These are phyloP conservation scores for Rhinogobius similis DNA, from an alignment of 2,113 vertebrate genomes.

Conservation along the genomic window DNA sequence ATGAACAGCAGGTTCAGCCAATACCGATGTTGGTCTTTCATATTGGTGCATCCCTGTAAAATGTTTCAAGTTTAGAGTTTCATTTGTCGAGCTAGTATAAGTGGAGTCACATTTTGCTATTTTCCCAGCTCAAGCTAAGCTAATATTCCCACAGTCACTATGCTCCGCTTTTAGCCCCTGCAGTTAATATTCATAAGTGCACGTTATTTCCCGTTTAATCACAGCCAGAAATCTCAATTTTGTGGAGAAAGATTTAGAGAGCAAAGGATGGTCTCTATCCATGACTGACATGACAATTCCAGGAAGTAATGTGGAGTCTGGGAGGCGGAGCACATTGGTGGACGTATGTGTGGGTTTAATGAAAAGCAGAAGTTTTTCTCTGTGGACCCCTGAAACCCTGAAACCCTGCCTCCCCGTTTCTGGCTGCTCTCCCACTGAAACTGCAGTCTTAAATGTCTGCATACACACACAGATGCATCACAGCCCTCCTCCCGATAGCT, in stretches of 20 bases:
- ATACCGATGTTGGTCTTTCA: too few relatives aligned
- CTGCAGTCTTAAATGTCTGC: conserved; percentile 56
- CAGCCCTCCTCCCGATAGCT: conserved; percentile 51
- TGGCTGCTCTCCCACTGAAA: conserved; percentile 68
- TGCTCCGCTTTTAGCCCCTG: neutral
- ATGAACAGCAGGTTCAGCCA: too few relatives aligned
- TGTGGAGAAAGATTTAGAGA: conserved; percentile 12
- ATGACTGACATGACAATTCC: conserved; percentile 67
- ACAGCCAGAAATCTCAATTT: conserved; percentile 41
- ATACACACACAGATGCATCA: conserved; percentile 17
- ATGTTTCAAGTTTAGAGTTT: neutral
- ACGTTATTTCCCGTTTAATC: conserved; percentile 39
- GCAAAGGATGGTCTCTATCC: conserved; percentile 40
- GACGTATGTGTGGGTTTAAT: conserved; percentile 72
- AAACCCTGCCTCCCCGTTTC: conserved; percentile 52
- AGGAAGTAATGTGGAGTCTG: conserved; percentile 60
- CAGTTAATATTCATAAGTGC: conserved; percentile 12
- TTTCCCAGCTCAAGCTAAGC: conserved; percentile 28
- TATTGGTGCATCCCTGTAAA: neutral
- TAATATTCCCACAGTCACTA: conserved; percentile 26
- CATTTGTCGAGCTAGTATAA: neutral
- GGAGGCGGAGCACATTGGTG: conserved; percentile 60
- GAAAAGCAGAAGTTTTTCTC: conserved; percentile 74
- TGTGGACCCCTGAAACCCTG: conserved; percentile 60
- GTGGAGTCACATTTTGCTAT: neutral